Conservation (phyloP, 2,888 invertebrate genomes). For the Chaetogeoica ovagalla region DNA sequence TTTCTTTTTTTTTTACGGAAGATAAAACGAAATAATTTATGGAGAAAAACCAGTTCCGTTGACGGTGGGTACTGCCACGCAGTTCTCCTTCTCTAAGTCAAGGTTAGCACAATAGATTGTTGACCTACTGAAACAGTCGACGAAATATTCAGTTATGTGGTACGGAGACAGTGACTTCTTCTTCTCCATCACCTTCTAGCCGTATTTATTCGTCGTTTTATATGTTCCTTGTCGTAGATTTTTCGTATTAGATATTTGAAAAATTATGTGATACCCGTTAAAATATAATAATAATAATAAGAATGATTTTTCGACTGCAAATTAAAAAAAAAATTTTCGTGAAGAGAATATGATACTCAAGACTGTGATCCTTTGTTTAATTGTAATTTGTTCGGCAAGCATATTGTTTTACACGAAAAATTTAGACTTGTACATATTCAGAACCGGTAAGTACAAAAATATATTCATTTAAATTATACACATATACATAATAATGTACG, state of each 20-base stretch:
- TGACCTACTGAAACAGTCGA: slow-evolving; percentile 43
- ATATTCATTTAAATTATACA: not conserved
- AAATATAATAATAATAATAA: not conserved
- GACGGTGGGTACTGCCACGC: slow-evolving; percentile 25
- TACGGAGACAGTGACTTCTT: not conserved
- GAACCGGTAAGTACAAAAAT: slow-evolving; percentile 25
- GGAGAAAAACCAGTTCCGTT: slow-evolving; percentile 12
- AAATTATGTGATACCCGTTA: not conserved
- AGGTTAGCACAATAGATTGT: slow-evolving; percentile 21
- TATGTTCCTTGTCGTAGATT: not conserved
- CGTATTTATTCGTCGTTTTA: not conserved
- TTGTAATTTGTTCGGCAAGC: slow-evolving; percentile 35
- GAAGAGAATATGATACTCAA: slow-evolving; percentile 49
- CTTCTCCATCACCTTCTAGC: slow-evolving; percentile 13
- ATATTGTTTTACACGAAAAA: slow-evolving; percentile 24
- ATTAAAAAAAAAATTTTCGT: not conserved
- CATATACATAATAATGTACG: too few species aligned
- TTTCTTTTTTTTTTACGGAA: not conserved
- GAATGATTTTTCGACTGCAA: slow-evolving; percentile 9
- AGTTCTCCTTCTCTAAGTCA: slow-evolving; percentile 43
- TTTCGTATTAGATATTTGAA: not conserved
- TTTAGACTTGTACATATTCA: slow-evolving; percentile 27
- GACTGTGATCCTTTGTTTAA: slow-evolving; percentile 27
- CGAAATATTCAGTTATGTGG: slow-evolving; percentile 31
- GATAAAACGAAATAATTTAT: not conserved